These are phyloP conservation scores for Anadara kagoshimensis DNA, from an alignment of 1,140 invertebrate genomes.

Conservation along the genomic window DNA sequence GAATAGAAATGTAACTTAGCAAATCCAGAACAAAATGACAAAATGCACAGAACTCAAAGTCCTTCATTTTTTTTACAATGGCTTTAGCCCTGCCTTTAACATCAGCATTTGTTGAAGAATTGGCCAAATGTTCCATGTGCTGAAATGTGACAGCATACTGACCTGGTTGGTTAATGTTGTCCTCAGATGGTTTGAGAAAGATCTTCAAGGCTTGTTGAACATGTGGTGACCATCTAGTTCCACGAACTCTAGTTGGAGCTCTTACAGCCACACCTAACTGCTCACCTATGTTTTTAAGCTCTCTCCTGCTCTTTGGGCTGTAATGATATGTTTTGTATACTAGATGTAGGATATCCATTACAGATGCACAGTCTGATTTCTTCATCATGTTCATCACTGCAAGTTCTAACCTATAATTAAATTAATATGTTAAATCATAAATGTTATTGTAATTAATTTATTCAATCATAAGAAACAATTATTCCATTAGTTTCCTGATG, in stretches of 20 bases:
- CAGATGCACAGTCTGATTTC: not conserved
- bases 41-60: no score
- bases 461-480: no score
- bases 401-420: no score
- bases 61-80: no score
- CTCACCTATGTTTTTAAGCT: not conserved
- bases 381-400: slow-evolving; percentile 5
- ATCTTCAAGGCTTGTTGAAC: slow-evolving; percentile 6
- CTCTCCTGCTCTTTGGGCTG: no score
- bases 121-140: not conserved
- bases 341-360: no score
- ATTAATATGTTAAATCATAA: no score
- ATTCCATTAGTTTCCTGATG: no score
- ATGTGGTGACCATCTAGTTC: slow-evolving; percentile 5
- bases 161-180: not conserved
- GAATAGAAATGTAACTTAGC: no score
- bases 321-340: no score
- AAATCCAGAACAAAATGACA: no score
- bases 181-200: not conserved
- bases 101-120: not conserved
- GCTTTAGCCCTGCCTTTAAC: slow-evolving; percentile 2
- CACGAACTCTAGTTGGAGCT: not conserved
- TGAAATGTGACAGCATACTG: not conserved
- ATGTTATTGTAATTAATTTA: no score
- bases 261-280: not conserved